Conservation (phyloP, 2,113 vertebrate genomes). For the Tragelaphus strepsiceros region DNA sequence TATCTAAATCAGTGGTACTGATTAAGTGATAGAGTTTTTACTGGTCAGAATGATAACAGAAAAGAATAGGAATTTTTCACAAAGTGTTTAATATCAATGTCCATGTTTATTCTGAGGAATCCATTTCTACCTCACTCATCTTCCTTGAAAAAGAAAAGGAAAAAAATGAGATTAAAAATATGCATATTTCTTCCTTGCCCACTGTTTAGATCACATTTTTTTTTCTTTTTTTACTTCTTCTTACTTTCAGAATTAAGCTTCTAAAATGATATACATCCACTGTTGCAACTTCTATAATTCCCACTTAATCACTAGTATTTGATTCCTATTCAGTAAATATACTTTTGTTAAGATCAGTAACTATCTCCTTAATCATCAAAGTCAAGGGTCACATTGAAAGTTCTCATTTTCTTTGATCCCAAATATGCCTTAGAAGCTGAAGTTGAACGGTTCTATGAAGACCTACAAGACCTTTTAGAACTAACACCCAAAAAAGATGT, state of each 20-base stretch:
- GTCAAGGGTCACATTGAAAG: not conserved
- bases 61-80: not conserved
- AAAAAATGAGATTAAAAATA: not conserved
- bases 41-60: not conserved
- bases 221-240: not conserved
- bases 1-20: not conserved
- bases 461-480: too few relatives aligned
- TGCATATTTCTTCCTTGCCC: not conserved
- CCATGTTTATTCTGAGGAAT: not conserved
- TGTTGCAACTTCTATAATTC: not conserved
- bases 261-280: not conserved
- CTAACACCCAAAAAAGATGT: too few relatives aligned
- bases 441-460: too few relatives aligned
- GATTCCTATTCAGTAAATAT: not conserved
- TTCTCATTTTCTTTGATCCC: not conserved
- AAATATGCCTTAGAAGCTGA: not conserved
- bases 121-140: not conserved
- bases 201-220: not conserved
- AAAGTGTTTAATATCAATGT: not conserved
- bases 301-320: not conserved
- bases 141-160: not conserved
- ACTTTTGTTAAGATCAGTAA: not conserved
- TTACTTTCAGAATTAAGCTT: not conserved
- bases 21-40: not conserved
- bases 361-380: not conserved